A percentile compares a stretch with the other conserved stretches of the same genome.
These are phyloP conservation scores for Agonopterix alstromeriana DNA, from an alignment of 2,888 invertebrate genomes.

Conservation along the genomic window DNA sequence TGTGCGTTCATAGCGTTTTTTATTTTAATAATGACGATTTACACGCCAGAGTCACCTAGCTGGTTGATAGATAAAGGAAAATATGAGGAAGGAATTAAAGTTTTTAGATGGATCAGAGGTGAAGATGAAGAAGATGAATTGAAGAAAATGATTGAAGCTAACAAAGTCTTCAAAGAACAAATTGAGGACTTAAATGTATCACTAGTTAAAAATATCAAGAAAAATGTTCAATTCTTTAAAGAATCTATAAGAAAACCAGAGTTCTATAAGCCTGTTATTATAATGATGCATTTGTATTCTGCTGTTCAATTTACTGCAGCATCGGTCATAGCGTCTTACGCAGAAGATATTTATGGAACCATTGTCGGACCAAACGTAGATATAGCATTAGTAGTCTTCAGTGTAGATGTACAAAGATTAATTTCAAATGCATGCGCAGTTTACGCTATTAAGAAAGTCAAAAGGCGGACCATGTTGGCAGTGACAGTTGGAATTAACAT, in stretches of 20 bases:
- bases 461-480: conserved; percentile 45
- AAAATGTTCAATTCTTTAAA: conserved; percentile 27
- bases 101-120: conserved; percentile 77
- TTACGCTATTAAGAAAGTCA: conserved; percentile 51
- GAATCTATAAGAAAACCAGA: conserved; percentile 37
- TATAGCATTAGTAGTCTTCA: conserved; percentile 41
- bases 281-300: conserved; percentile 48
- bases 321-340: conserved; percentile 42
- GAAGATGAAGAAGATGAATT: conserved; percentile 49
- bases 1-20: conserved; percentile 57
- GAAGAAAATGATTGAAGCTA: conserved; percentile 38
- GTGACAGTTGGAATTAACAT: conserved; percentile 36
- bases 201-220: conserved; percentile 23
- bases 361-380: conserved; percentile 37
- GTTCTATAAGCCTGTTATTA: conserved; percentile 47
- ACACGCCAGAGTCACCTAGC: conserved; percentile 78
- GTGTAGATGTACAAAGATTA: conserved; percentile 48
- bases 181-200: conserved; percentile 23
- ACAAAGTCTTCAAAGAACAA: conserved; percentile 32
- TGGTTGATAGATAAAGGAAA: conserved; percentile 78
- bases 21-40: conserved; percentile 50
- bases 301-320: conserved; percentile 51
- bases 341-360: conserved; percentile 42
- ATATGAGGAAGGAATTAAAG: conserved; percentile 66
- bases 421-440: conserved; percentile 44